Base-by-base conservation (phyloP, 2,888 invertebrate species). In the Coelinius sp. region DNA sequence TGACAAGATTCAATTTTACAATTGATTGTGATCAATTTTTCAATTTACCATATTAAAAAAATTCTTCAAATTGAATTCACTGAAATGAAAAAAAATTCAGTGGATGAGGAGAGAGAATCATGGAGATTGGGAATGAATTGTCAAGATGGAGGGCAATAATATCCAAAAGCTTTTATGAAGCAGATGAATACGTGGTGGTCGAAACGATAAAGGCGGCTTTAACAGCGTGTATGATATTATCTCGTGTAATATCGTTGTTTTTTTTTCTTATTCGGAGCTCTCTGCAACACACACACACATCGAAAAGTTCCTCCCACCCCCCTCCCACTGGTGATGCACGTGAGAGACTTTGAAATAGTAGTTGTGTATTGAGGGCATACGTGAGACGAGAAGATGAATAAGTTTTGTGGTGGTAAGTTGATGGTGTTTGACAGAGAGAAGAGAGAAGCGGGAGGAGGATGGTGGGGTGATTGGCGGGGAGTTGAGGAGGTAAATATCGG, bases 161-260 rank as follows among this genome's bases (percentile, higher is more conserved):
- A 35, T 14, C 17, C 10, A 20, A 20, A 20, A 35, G 7, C 35
- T 17, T 59, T 59, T 31, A 59, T 41, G 41, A 63, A 25, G 49
- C 22, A 75, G 73, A 77, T 71, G 74, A 76, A 74, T 76, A 70
- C 68, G 75, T 68, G 68, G 75, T 75, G 75, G 71, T 56, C 69
- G 38, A 74, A 59, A 22, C 75, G 81, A 82, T 82, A 80, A 79
- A 72, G 68, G 41, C 76, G 74, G 76, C 73, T 79, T 81, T 73
- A 76, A 79, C 80, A 80, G 77, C 77, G 68, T 81, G 82, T 76
- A 77, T 73, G 73, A 80, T 78, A 78, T 83, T 80, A 82, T 82
- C 83, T 76, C 73, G 71, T 70, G 78, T 80, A 81, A 83, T 82
- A 71, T 78, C 71, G 52, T 49, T 46, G 20, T 46, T 53, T 35